Percentiles rank a stretch among this genome's conserved stretches.
Evolutionary conservation across 1,140 invertebrate genomes (phyloP).

Genomic region (Trypoxylus dichotomus): DNA sequence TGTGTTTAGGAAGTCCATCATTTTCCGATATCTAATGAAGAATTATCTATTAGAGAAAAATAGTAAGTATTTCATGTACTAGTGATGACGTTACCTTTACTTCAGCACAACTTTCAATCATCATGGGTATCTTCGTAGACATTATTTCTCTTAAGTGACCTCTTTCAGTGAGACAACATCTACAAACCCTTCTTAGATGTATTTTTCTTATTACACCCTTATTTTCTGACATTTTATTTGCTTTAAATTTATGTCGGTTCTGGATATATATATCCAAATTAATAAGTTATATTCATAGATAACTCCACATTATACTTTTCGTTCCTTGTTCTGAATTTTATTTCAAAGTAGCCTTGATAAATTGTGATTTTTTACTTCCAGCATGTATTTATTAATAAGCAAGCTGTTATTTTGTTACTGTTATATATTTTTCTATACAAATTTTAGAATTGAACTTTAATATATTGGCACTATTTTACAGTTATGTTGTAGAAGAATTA

Average conservation of each 20-base stretch:
- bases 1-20: constrained; percentile 41
- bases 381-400: no score
- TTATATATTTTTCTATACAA: no score
- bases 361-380: no score
- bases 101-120: constrained; percentile 41
- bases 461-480: no score
- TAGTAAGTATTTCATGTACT: constrained; percentile 14
- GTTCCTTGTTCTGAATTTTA: no score
- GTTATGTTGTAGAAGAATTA: no score
- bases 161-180: constrained; percentile 41
- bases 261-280: no score
- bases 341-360: no score
- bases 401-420: no score
- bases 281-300: no score
- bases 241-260: neutral
- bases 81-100: constrained; percentile 39
- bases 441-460: no score
- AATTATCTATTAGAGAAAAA: neutral
- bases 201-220: constrained; percentile 33
- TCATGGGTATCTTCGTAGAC: constrained; percentile 39
- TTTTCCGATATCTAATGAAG: constrained; percentile 39
- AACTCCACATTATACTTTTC: no score
- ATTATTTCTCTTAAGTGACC: constrained; percentile 41
- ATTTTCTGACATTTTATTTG: constrained; percentile 33
- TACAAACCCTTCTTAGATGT: constrained; percentile 41